Evolutionary conservation across 2,113 vertebrate genomes (phyloP).

Genomic region (Callipepla californica): DNA sequence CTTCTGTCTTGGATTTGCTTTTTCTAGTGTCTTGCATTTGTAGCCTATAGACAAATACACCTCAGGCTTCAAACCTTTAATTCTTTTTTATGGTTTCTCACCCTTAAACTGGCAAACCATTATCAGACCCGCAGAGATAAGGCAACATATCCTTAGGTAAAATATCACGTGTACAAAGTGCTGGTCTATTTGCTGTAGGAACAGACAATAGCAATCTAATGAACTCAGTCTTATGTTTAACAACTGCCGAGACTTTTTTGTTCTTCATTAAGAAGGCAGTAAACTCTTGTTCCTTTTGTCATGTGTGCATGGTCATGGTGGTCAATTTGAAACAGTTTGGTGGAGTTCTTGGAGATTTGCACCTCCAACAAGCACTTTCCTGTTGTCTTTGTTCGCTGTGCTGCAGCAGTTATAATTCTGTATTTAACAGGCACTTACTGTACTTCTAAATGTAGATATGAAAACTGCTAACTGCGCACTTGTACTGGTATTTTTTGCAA

Average conservation of each 20-base stretch:
- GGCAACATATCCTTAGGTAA: background rate
- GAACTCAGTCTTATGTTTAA: background rate
- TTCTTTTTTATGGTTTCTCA: background rate
- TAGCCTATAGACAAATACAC: background rate
- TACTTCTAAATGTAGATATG: background rate
- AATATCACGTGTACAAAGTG: background rate
- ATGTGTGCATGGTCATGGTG: fast-evolving
- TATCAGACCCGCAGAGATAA: background rate
- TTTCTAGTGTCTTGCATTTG: background rate
- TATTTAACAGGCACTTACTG: background rate
- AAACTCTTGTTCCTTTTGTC: background rate
- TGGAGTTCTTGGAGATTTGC: fast-evolving
- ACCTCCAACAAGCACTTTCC: background rate
- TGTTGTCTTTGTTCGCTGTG: background rate
- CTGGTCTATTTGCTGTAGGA: background rate
- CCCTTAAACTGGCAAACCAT: background rate
- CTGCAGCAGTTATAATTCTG: fast-evolving
- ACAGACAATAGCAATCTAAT: background rate
- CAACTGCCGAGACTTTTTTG: background rate
- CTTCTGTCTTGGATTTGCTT: background rate
- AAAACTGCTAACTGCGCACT: background rate
- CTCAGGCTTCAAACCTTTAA: background rate
- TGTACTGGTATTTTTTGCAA: background rate
- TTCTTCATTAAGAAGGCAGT: background rate
- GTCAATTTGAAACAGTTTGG: background rate